Base-by-base conservation (phyloP, 2,888 invertebrate species). In the Masnerella sp. region DNA sequence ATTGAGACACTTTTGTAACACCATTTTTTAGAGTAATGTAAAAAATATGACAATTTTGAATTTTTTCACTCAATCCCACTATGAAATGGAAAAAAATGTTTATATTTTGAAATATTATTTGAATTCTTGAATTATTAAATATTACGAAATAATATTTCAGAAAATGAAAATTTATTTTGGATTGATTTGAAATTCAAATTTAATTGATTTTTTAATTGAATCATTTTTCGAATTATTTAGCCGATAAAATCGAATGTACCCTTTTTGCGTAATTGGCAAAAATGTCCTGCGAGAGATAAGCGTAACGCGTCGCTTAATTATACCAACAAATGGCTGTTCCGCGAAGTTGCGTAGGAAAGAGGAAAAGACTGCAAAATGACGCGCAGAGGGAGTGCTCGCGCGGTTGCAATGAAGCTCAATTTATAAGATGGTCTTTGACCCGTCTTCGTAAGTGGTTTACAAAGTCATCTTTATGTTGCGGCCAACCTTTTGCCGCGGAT, bases 401-500 rank as follows among this genome's bases (percentile, higher is more conserved):
- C 49, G 14, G 49, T 42, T 61, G 61, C 56, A 61, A 59, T 59
- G 32, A 32, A 65, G 52, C 32, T 58, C 56, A 71, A 71, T 65
- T 65, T 71, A 71, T 71, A 59, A 47, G 52, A 47, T 59, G 65
- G 54, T 40, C 65, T 65, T 59, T 65, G 65, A 59, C 71, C 59
- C 22, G 17, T 12, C 34, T 11, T 34, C 14, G 14, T 34, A 11
- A 65, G 25, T 59, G 58, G 51, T 56, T 62, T 56, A 70, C 62
- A 47, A 52, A 56, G 42, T 54, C 25, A 51, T 64, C 43, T 51
- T 62, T 43, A 22, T 40, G 34, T 28, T 42, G 36, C 25, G 14
- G 45, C 22, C 11, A 47, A 38, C 17, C 47, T 36, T 34, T 17
- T 25, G 2, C 8, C 12, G 7, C 17, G 22, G 9, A 11, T 54